Conservation (phyloP, 35 echinoderm and acorn worm species). For the Eucidaris tribuloides region DNA sequence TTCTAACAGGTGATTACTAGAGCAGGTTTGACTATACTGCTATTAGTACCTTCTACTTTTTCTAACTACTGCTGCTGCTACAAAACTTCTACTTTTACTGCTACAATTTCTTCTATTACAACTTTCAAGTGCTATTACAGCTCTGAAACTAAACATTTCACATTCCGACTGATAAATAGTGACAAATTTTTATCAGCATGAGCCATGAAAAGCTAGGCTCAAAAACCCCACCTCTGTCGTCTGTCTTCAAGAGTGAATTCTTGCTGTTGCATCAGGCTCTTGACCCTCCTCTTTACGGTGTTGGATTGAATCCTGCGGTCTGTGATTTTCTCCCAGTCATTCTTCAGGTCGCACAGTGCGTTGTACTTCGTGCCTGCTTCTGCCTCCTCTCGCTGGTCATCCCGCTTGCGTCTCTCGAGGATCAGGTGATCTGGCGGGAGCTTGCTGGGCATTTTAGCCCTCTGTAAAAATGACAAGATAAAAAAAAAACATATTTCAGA, state of each 20-base stretch:
- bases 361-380: slow-evolving; percentile 90
- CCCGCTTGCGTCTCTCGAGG: slow-evolving; percentile 77
- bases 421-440: slow-evolving; percentile 96
- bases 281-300: slow-evolving; percentile 77
- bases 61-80: no score
- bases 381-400: slow-evolving; percentile 87
- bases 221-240: slow-evolving; percentile 66
- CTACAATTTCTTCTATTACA: no score
- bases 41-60: no score
- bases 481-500: neutral
- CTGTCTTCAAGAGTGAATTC: slow-evolving; percentile 97
- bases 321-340: slow-evolving; percentile 96
- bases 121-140: no score
- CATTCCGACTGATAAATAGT: no score
- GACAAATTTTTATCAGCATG: no score
- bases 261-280: slow-evolving; percentile 71
- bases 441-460: slow-evolving; percentile 97
- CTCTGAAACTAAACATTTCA: no score
- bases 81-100: no score
- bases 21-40: no score
- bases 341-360: slow-evolving; percentile 90
- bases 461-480: slow-evolving; percentile 37
- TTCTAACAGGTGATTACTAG: no score
- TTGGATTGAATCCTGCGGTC: slow-evolving; percentile 89
- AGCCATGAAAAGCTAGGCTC: neutral